Evolutionary conservation across 2,797 vertebrate genomes (phyloP), one percentile per base, ranked within the genome.

Genomic region (Triplophysa yarkandensis): DNA sequence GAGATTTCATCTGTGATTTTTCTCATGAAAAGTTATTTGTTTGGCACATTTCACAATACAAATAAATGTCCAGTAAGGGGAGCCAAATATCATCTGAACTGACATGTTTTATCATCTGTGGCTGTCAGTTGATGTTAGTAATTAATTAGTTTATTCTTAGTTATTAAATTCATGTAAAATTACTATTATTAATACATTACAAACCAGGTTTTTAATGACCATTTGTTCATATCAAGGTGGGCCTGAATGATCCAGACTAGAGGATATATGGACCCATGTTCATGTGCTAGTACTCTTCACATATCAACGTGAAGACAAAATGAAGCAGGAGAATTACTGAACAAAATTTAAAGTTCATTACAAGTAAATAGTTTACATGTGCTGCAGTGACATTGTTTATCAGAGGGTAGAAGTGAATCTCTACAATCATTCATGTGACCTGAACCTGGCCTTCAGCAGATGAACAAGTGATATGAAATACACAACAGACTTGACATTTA

Each of bases 351-450:
- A n/a, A n/a, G n/a, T n/a, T n/a, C n/a, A n/a, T n/a, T n/a, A n/a
- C n/a, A n/a, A n/a, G n/a, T n/a, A n/a, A 6, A 13, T 10, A 19
- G 21, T 52, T 32, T 7, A 36, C 9, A 10, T 36, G 14, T 23
- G 0, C 19, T 68, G 66, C 28, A 43, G 13, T 83, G 25, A 69
- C 21, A 6, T 3, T 34, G 30, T 4, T 25, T 30, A 19, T 50
- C 81, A 65, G 13, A 21, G 44, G 27, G 67, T 74, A 79, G 61
- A 67, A 61, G 23, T 55, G 13, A 50, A 36, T 28, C 32, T 21
- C 62, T 32, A 11, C 58, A 50, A 6, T 4, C 13, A n/a, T 13
- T 50, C 5, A 11, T 32, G n/a, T 14, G 62, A 19, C 54, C 50
- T 52, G 8, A 6, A 16, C 54, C 50, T 65, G n/a, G 16, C 11